These are phyloP conservation scores for Piaya cayana DNA, from an alignment of 2,113 vertebrate genomes.

Conservation along the genomic window DNA sequence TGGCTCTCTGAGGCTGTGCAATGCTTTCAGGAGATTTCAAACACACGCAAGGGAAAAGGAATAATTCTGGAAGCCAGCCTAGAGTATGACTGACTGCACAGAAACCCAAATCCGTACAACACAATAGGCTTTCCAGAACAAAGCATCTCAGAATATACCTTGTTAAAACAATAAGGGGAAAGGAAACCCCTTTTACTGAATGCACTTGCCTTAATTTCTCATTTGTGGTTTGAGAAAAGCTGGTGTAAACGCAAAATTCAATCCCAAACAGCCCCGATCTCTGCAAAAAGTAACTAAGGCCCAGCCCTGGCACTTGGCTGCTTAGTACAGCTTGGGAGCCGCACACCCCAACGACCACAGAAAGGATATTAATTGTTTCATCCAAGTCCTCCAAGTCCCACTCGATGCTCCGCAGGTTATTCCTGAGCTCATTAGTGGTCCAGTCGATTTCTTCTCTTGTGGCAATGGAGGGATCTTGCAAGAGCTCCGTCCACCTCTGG, in stretches of 20 bases:
- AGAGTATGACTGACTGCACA: background rate
- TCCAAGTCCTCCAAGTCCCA: conserved; percentile 98
- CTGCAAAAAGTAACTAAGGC: background rate
- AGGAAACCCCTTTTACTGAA: background rate
- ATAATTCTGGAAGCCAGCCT: conserved; percentile 40
- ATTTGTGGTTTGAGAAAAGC: background rate
- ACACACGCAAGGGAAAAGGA: background rate
- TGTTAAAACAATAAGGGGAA: background rate
- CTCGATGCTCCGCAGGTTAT: conserved; percentile 96
- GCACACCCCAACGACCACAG: background rate
- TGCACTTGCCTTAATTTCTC: background rate
- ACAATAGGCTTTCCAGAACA: background rate
- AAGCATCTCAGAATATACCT: background rate
- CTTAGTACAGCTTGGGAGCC: background rate
- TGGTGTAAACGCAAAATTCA: background rate
- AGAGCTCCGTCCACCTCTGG: conserved; percentile 92
- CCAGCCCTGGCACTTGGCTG: background rate
- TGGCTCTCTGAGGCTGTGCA: background rate
- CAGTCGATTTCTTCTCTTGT: conserved; percentile 95
- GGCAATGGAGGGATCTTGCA: conserved; percentile 84
- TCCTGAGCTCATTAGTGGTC: conserved; percentile 97
- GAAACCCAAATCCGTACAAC: background rate
- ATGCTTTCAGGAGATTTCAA: rapidly evolving
- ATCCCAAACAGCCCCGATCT: background rate
- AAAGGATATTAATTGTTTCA: conserved; percentile 98